These are phyloP conservation scores for Brachyhypopomus occidentalis DNA, from an alignment of 2,113 vertebrate species.

Conservation along the genomic window DNA sequence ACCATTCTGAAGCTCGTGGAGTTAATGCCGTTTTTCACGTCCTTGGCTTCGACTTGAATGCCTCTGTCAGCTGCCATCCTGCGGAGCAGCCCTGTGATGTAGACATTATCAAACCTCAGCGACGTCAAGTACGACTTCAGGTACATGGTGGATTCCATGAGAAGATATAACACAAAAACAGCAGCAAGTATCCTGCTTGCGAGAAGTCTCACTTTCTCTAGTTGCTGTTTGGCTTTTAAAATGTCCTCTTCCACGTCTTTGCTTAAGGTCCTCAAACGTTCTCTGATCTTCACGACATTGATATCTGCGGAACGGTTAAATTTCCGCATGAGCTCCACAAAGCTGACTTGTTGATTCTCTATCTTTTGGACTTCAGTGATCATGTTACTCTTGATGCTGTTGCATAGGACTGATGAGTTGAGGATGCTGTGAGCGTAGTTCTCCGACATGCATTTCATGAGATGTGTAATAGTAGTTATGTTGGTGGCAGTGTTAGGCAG, in stretches of 20 bases:
- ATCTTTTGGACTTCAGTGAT: slow-evolving; percentile 57
- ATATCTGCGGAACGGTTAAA: slow-evolving; percentile 71
- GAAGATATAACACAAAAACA: slow-evolving; percentile 74
- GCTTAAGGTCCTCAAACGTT: slow-evolving; percentile 66
- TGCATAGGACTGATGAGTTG: slow-evolving; percentile 78
- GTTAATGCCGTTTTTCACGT: slow-evolving; percentile 63
- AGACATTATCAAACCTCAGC: slow-evolving; percentile 82
- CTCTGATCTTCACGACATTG: slow-evolving; percentile 72
- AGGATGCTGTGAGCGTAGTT: slow-evolving; percentile 81
- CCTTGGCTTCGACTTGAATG: slow-evolving; percentile 49
- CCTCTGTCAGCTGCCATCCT: slow-evolving; percentile 53
- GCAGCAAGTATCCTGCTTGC: slow-evolving; percentile 78
- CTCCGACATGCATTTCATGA: slow-evolving; percentile 83
- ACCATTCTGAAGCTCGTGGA: slow-evolving; percentile 71
- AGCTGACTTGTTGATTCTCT: background rate
- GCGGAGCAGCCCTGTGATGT: slow-evolving; percentile 71
- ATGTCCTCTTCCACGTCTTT: slow-evolving; percentile 79
- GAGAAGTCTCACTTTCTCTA: slow-evolving; percentile 62
- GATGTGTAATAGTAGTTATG: slow-evolving; percentile 69
- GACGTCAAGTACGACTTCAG: slow-evolving; percentile 83
- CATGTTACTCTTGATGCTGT: slow-evolving; percentile 71
- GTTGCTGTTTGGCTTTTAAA: slow-evolving; percentile 65
- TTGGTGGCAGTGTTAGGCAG: slow-evolving; percentile 84
- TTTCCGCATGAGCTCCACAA: slow-evolving; percentile 60
- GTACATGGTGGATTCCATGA: slow-evolving; percentile 78